These are phyloP conservation scores for Polypterus senegalus DNA, from an alignment of 2,113 vertebrate species.

Conservation along the genomic window DNA sequence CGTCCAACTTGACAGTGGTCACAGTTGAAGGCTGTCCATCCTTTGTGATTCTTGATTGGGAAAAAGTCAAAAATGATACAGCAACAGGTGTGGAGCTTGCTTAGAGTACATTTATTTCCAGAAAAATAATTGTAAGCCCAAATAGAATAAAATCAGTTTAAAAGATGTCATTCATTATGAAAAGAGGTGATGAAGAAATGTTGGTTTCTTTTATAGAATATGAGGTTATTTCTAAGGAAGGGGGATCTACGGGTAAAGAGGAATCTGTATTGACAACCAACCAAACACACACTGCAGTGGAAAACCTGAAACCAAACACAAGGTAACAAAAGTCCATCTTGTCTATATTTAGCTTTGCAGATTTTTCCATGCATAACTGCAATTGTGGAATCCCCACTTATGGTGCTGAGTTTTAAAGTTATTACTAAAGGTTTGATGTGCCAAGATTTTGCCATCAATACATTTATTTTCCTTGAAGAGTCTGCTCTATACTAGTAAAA, in stretches of 20 bases:
- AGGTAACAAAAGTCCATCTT: conserved; percentile 47
- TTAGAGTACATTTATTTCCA: not conserved
- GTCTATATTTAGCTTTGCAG: not conserved
- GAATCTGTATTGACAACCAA: conserved; percentile 76
- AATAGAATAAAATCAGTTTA: not conserved
- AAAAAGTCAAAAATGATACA: conserved; percentile 75
- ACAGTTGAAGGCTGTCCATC: conserved; percentile 91
- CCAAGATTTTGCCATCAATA: not conserved
- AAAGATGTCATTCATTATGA: not conserved
- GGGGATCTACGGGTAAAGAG: conserved; percentile 62
- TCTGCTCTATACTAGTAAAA: not conserved
- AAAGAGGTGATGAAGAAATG: not conserved
- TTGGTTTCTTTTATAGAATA: conserved; percentile 55
- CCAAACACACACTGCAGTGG: conserved; percentile 87
- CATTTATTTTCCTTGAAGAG: not conserved
- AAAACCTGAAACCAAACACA: conserved; percentile 88
- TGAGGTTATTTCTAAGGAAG: conserved; percentile 74
- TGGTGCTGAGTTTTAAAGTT: too few species aligned
- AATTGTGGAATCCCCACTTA: too few species aligned
- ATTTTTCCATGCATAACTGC: not conserved
- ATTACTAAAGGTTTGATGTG: not conserved
- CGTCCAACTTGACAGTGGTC: conserved; percentile 84
- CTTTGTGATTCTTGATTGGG: conserved; percentile 88
- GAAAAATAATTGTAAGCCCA: not conserved
- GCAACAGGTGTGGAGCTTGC: conserved; percentile 58